Conservation (phyloP, 1,140 invertebrate species). For the Manduca sexta region DNA sequence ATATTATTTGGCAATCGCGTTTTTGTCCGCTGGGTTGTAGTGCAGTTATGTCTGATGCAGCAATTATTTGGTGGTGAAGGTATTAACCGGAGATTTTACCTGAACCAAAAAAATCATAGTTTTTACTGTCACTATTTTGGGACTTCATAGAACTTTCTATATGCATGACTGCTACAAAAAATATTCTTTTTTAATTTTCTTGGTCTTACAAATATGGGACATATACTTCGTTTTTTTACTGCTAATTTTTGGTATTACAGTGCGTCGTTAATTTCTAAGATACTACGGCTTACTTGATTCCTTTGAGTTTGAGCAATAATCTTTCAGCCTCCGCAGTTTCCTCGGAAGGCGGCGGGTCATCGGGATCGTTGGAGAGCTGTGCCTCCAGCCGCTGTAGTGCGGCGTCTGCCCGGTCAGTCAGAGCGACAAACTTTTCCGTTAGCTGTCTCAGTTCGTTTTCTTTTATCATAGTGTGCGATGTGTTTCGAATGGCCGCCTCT, state of each 20-base stretch:
- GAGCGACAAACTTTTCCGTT: slow-evolving; percentile 61
- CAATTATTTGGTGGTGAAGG: too few species aligned
- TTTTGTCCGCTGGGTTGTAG: too few species aligned
- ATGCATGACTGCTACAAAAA: too few species aligned
- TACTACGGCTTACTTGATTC: slow-evolving; percentile 57
- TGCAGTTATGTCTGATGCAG: too few species aligned
- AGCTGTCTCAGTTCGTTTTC: slow-evolving; percentile 57
- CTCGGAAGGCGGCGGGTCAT: slow-evolving; percentile 34
- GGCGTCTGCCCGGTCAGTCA: slow-evolving; percentile 60
- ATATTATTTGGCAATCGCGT: too few species aligned
- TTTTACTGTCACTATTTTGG: background rate
- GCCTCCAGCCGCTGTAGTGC: slow-evolving; percentile 49
- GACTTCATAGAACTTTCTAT: background rate
- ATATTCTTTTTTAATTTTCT: too few species aligned
- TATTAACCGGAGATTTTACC: too few species aligned
- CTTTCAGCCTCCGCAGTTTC: slow-evolving; percentile 48
- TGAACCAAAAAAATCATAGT: too few species aligned
- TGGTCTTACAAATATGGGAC: background rate
- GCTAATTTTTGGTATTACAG: too few species aligned
- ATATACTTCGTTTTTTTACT: too few species aligned
- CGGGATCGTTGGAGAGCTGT: slow-evolving; percentile 28
- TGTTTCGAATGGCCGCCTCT: slow-evolving; percentile 49
- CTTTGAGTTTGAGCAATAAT: slow-evolving; percentile 45
- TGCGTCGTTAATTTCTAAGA: too few species aligned
- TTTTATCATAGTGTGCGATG: slow-evolving; percentile 40